Conservation (phyloP, 2,888 invertebrate genomes). For the Suillia variegata region DNA sequence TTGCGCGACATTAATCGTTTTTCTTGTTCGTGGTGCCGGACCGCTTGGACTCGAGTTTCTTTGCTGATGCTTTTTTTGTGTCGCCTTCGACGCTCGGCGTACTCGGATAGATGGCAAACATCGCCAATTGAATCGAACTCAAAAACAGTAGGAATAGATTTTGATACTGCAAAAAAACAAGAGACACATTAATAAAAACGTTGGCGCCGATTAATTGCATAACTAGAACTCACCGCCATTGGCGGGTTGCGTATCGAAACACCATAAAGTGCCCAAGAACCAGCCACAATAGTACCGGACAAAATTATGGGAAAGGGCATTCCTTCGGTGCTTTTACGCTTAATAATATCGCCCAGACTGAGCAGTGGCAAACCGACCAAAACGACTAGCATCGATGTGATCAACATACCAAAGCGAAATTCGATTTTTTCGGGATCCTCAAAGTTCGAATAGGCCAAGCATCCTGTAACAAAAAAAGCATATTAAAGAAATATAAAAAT, state of each 20-base stretch:
- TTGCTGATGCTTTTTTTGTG: too few relatives aligned
- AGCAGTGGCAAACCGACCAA: conserved; percentile 76
- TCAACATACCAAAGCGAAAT: conserved; percentile 72
- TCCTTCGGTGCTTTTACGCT: conserved; percentile 80
- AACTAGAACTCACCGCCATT: conserved; percentile 46
- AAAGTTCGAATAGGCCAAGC: conserved; percentile 69
- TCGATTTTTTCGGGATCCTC: conserved; percentile 72
- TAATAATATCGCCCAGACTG: conserved; percentile 74
- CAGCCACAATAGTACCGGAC: conserved; percentile 75
- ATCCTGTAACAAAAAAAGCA: too few relatives aligned
- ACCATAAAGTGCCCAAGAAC: conserved; percentile 56
- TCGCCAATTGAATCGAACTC: conserved; percentile 68
- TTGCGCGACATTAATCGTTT: conserved; percentile 33
- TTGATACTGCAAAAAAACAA: conserved; percentile 68
- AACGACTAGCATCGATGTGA: conserved; percentile 65
- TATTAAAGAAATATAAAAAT: too few relatives aligned
- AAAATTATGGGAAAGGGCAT: conserved; percentile 88
- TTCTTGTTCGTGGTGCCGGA: conserved; percentile 44
- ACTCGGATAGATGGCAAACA: conserved; percentile 74
- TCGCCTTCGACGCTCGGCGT: conserved; percentile 59
- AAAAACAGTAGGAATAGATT: conserved; percentile 70
- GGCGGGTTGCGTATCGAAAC: conserved; percentile 52
- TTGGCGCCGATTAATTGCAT: background rate
- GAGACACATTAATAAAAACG: background rate
- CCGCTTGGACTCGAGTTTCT: conserved; percentile 16